Conservation (phyloP, 2,797 vertebrate genomes). For the Uromys caudimaculatus region DNA sequence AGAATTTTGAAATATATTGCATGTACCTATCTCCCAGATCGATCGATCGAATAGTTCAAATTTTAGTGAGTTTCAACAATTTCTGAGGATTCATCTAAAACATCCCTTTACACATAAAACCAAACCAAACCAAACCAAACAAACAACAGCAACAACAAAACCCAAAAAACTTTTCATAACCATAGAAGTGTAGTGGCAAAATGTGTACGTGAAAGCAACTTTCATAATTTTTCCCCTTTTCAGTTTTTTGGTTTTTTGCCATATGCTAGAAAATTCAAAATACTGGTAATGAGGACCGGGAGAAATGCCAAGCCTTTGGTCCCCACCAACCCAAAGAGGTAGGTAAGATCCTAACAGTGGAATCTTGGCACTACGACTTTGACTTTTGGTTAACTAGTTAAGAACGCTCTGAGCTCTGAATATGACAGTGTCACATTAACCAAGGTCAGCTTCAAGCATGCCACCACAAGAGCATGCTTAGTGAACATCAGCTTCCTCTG, state of each 20-base stretch:
- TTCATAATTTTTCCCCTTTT: not conserved
- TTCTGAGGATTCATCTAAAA: conserved; percentile 20
- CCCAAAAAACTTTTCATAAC: not conserved
- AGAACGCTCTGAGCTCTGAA: conserved; percentile 14
- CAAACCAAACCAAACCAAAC: not conserved
- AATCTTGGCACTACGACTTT: not conserved
- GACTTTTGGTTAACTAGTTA: not conserved
- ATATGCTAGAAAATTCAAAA: not conserved
- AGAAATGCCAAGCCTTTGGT: not conserved
- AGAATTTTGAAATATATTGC: conserved; percentile 25
- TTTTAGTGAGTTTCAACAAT: not conserved
- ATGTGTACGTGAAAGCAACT: not conserved
- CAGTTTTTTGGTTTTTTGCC: not conserved
- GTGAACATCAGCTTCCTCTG: not conserved
- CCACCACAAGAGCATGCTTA: not conserved
- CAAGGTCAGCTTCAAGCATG: not conserved
- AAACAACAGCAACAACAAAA: not conserved
- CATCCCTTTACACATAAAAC: not conserved
- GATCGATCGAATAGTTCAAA: not conserved
- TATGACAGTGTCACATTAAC: not conserved
- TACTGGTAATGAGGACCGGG: not conserved
- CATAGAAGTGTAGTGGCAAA: not conserved
- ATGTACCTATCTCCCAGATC: not conserved
- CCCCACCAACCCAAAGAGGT: not conserved
- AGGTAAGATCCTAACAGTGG: not conserved